A percentile compares a stretch with the other conserved stretches of the same genome.
Conservation (phyloP, 2,797 vertebrate species). For the Hoplostethus atlanticus region DNA sequence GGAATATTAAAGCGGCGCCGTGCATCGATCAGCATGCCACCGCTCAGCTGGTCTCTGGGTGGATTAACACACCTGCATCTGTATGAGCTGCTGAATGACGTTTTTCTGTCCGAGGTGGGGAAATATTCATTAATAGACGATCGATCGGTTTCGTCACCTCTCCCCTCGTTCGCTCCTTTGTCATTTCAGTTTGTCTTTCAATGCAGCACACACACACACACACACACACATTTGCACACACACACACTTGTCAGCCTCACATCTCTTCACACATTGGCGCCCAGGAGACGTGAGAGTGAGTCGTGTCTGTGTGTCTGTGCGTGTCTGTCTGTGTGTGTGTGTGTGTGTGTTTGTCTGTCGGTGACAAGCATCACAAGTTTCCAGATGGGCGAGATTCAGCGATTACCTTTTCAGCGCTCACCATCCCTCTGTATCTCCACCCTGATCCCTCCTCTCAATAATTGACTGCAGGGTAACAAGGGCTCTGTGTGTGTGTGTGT, state of each 20-base stretch:
- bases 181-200: background rate
- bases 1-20: constrained; percentile 57
- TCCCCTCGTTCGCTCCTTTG: background rate
- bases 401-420: constrained; percentile 55
- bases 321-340: background rate
- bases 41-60: constrained; percentile 34
- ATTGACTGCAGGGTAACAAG: constrained; percentile 69
- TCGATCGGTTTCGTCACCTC: constrained; percentile 1
- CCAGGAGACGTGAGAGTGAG: constrained; percentile 18
- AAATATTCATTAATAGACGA: background rate
- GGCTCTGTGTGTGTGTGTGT: constrained; percentile 24
- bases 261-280: constrained; percentile 11
- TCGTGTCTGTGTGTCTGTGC: background rate
- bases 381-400: constrained; percentile 51
- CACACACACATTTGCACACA: background rate
- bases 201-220: background rate
- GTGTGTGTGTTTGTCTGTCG: constrained; percentile 10
- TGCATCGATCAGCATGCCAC: constrained; percentile 56
- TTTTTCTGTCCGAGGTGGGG: background rate
- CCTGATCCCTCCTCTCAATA: constrained; percentile 65
- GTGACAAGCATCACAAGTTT: constrained; percentile 50
- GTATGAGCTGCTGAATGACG: background rate
- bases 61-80: constrained; percentile 1
- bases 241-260: constrained; percentile 5
- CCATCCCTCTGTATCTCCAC: constrained; percentile 42